Evolutionary conservation across 2,797 vertebrate species (phyloP), one percentile per base, ranked within the genome.

Genomic region (Parauchenoglanis ngamensis): DNA sequence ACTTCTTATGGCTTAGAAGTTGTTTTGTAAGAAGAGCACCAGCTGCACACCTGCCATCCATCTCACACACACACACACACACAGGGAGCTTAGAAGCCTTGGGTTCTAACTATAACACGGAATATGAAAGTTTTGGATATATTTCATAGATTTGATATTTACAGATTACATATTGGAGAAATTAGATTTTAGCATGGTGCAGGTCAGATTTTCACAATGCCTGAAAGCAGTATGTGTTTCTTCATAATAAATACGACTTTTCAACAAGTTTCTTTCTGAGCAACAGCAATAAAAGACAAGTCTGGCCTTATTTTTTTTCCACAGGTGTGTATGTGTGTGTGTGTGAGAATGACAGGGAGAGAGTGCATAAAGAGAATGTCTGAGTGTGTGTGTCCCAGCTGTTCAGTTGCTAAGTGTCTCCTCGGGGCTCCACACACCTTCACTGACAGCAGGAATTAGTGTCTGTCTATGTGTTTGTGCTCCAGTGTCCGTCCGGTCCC

Each of bases 11-110:
- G 63, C 63, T 86, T 72, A 86, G 80, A 79, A 70, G 49, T 23
- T 75, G 80, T 83, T 86, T 23, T 79, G 78, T 85, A 56, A 83
- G 70, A 68, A 70, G 83, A 88, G 52, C 81, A 86, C 40, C 15
- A 86, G 83, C 44, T 63, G 81, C 84, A 86, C 86, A 89, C 87
- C 89, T 89, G 87, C 56, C 76, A 67, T 35, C 31, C 57, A 61
- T 28, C 28, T 28, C 4, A 19, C 80, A 63, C 67, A 68, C 59
- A 84, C 54, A 49, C 10, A 54, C 49, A 28, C 7, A 56, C n/a
- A 56, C 28, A 19, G 44, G n/a, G n/a, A 79, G 67, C 52, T 85
- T 23, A 49, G 79, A 89, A 56, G n/a, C 78, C 57, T 46, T 84
- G 54, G 44, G 56, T 1, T 76, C 52, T 4, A 72, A 44, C 76